Conservation (phyloP, 37 sponge, comb jelly and placozoan genomes). For the Amphimedon queenslandica region DNA sequence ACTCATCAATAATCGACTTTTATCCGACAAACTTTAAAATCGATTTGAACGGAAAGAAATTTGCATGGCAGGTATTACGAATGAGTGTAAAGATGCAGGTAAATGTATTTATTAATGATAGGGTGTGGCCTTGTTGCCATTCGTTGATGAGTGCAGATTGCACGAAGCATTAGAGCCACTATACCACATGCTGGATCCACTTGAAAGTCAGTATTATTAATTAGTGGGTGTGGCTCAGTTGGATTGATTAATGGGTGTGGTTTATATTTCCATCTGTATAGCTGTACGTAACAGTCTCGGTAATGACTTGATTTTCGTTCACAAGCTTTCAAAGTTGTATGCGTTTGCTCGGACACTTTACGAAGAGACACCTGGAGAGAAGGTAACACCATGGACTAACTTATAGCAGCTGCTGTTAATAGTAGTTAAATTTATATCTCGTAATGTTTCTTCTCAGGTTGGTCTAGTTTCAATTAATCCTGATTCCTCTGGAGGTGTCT, state of each 20-base stretch:
- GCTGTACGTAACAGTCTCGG: conserved; percentile 73
- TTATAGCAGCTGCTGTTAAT: too few species aligned
- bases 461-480: too few species aligned
- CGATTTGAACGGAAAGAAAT: conserved; percentile 99
- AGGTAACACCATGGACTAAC: too few species aligned
- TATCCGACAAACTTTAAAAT: conserved; percentile 95
- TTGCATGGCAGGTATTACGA: conserved; percentile 83
- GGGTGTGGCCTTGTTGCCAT: conserved; percentile 97
- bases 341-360: conserved; percentile 48
- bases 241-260: not conserved
- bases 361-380: conserved; percentile 22
- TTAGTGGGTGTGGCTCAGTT: not conserved
- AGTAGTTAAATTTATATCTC: too few species aligned
- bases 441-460: too few species aligned
- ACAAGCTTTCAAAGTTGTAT: conserved; percentile 32
- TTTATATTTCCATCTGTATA: conserved; percentile 12
- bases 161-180: conserved; percentile 64
- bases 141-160: conserved; percentile 94
- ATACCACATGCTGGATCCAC: conserved; percentile 62
- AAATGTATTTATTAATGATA: not conserved
- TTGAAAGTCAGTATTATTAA: conserved; percentile 58
- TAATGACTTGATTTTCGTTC: conserved; percentile 55
- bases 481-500: not conserved
- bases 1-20: conserved; percentile 98
- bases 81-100: not conserved